Conservation (phyloP, 2,888 invertebrate genomes). For the Thymelicus acteon region DNA sequence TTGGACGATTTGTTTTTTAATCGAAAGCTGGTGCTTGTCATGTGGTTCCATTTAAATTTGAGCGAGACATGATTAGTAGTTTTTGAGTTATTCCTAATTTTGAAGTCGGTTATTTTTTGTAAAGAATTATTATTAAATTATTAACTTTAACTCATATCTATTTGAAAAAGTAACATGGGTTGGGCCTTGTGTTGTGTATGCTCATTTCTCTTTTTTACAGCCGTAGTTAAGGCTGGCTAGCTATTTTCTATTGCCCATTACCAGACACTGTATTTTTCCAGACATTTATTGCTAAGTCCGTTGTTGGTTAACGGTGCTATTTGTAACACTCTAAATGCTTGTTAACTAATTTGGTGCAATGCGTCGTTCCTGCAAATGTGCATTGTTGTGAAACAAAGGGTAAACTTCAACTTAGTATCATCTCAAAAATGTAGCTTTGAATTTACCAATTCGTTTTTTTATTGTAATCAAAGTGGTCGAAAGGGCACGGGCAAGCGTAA, state of each 20-base stretch:
- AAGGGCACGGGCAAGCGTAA: constrained; percentile 15
- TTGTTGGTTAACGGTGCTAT: neutral
- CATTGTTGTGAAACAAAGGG: constrained; percentile 12
- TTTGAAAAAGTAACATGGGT: no score
- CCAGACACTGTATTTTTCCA: neutral
- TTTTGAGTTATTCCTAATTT: no score
- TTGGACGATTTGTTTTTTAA: no score
- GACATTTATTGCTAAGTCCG: neutral
- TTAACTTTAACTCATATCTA: no score
- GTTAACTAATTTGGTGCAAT: constrained; percentile 16
- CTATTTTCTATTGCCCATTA: constrained; percentile 1
- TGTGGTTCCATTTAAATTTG: no score
- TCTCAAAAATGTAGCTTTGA: constrained; percentile 25
- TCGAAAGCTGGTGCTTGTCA: no score
- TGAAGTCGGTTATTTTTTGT: no score
- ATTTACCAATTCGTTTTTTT: constrained; percentile 11
- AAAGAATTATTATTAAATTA: no score
- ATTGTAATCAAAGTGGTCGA: constrained; percentile 21
- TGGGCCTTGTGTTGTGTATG: no score
- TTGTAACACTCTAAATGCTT: neutral
- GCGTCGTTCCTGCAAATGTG: constrained; percentile 10
- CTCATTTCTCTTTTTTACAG: no score
- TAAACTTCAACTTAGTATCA: constrained; percentile 5
- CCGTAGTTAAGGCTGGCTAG: neutral
- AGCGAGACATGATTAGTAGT: no score